phyloP scores from a whole-genome alignment of 2,888 invertebrate genomes.

The Eurytoma adleriae region DNA sequence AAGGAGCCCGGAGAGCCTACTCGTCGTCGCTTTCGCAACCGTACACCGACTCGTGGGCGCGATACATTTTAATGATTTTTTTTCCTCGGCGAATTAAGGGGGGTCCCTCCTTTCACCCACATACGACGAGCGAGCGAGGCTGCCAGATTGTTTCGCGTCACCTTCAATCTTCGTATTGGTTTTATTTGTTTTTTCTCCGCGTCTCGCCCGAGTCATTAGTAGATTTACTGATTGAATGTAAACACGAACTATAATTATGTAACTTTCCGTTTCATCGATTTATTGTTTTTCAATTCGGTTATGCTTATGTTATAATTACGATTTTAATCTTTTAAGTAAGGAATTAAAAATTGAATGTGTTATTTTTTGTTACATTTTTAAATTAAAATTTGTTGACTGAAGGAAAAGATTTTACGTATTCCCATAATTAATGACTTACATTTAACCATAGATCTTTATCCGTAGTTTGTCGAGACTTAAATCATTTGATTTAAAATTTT shows the following conservation, averaged over 20 bases:
- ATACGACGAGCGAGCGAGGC: constrained; percentile 34
- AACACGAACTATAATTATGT: neutral
- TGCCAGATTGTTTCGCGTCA: neutral
- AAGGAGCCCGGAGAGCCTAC: neutral
- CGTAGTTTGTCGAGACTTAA: neutral
- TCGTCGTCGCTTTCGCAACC: constrained; percentile 27
- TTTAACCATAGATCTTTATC: neutral
- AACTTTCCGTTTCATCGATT: constrained; percentile 5
- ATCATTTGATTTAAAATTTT: neutral
- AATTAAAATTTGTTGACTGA: too few relatives aligned
- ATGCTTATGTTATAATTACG: neutral
- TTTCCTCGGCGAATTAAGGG: constrained; percentile 19
- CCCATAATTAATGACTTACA: neutral
- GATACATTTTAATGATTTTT: constrained; percentile 34
- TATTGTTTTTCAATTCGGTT: neutral
- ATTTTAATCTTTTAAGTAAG: neutral
- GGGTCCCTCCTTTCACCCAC: neutral
- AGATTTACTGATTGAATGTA: constrained; percentile 1
- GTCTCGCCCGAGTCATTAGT: constrained; percentile 33
- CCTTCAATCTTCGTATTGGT: constrained; percentile 12
- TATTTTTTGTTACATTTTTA: too few relatives aligned
- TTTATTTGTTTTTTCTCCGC: constrained; percentile 2
- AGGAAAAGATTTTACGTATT: neutral
- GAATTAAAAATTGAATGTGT: too few relatives aligned
- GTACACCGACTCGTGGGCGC: neutral